These are phyloP conservation scores for Dasyprocta punctata DNA, from an alignment of 2,113 vertebrate genomes.

Conservation along the genomic window DNA sequence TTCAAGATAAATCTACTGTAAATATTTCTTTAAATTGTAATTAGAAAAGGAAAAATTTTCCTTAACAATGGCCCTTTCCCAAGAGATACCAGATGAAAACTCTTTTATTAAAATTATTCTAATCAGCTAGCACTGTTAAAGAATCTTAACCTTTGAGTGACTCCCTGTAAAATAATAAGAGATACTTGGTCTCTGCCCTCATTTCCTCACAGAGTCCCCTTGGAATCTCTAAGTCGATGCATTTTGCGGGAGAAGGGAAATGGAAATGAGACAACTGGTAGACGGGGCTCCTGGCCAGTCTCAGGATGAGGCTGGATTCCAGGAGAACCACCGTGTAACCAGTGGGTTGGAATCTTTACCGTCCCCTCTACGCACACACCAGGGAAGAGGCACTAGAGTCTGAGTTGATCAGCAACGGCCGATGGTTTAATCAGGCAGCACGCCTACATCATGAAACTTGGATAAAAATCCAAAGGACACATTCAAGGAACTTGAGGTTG, in stretches of 20 bases:
- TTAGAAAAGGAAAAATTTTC: constrained; percentile 33
- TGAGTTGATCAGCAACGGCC: background rate
- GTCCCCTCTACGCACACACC: background rate
- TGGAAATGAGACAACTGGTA: background rate
- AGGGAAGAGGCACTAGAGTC: background rate
- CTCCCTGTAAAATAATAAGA: background rate
- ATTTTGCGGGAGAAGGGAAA: background rate
- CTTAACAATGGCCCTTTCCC: background rate
- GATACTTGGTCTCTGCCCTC: background rate
- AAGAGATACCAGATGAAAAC: constrained; percentile 25
- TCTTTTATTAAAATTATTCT: constrained; percentile 17
- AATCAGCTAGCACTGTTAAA: background rate
- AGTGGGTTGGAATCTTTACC: background rate
- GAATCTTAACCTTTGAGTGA: background rate
- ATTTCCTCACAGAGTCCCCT: background rate
- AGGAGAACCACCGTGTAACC: background rate
- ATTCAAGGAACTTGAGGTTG: background rate
- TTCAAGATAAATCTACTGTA: constrained; percentile 55
- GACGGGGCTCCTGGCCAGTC: too few relatives aligned
- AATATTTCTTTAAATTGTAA: constrained; percentile 55
- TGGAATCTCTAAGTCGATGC: background rate
- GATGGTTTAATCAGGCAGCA: background rate
- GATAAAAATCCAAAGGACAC: background rate
- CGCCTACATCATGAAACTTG: background rate
- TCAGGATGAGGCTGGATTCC: background rate